Base-by-base conservation (phyloP, 2,888 invertebrate genomes). In the Oscheius myriophilus region DNA sequence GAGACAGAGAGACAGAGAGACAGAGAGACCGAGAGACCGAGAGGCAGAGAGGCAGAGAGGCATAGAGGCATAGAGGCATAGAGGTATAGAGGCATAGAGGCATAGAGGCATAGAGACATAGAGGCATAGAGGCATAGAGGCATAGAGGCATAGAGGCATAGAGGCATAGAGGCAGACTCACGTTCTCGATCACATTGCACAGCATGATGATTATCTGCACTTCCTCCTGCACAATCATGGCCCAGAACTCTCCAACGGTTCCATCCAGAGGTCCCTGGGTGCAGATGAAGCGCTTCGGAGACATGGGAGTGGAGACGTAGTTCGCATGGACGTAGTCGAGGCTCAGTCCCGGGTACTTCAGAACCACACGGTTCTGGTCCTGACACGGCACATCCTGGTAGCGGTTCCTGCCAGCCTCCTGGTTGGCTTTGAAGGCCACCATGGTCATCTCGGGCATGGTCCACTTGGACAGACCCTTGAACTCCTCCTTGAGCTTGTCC, bases 351-450 rank as follows among this genome's bases (percentile, higher is more conserved):
- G 79, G 80, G 59, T 61, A 70, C 39, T 72, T 70, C 25, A 81
- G 54, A 7, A 58, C 55, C 16, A 82, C 75, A 2, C 81, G 73
- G 23, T 61, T 55, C 45, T 75, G 73, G 42, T 82, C 82, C 57
- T 76, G 74, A 46, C 82, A 82, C 6, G 78, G 78, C 25, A 82
- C 82, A 54, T 82, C 82, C 21, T 76, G 75, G 63, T 82, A 76
- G 12, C 72, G 57, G 45, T 67, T 70, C 43, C 69, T 68, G 26
- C 71, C 71, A 0, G 65, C 69, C 11, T 70, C 62, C 33, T 73
- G 72, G 67, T 76, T 72, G 6, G 66, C 61, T 25, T 68, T 69
- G 70, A 79, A 81, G 9, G 76, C 72, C 6, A 69, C 72, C 21
- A 67, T 45, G 6, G 70, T 67, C 80, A 81, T 79, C 39, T 73